Conservation (phyloP, 2,113 vertebrate genomes). For the Nyctereutes procyonoides region DNA sequence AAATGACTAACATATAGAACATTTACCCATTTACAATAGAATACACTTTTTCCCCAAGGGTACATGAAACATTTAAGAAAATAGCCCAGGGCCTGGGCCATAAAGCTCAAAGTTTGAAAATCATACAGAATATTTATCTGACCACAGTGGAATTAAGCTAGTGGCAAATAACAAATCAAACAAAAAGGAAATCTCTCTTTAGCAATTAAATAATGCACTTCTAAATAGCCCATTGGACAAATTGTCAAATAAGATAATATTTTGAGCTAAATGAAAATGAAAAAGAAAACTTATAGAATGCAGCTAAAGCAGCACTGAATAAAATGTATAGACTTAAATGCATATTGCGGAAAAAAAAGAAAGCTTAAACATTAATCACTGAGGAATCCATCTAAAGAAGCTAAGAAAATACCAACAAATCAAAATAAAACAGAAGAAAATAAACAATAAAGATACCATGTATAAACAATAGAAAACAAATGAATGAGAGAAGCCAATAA, state of each 20-base stretch:
- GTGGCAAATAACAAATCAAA: background rate
- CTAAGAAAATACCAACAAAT: background rate
- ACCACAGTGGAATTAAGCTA: background rate
- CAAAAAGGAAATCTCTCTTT: background rate
- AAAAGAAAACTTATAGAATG: background rate
- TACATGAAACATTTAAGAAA: background rate
- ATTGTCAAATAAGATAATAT: background rate
- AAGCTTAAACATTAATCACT: background rate
- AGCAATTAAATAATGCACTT: background rate
- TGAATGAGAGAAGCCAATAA: background rate
- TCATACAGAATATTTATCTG: background rate
- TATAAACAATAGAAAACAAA: background rate
- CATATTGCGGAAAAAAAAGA: constrained; percentile 17
- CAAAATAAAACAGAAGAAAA: background rate
- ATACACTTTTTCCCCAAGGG: background rate
- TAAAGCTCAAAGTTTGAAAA: background rate
- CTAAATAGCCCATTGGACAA: background rate
- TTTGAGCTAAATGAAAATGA: constrained; percentile 26
- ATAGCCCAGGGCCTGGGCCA: background rate
- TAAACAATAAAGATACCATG: background rate
- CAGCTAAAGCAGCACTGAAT: background rate
- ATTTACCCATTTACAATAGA: background rate
- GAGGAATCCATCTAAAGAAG: constrained; percentile 16
- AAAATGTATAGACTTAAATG: background rate
- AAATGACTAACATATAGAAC: background rate